Conservation (phyloP, 1,140 invertebrate species). For the Bombus pyrosoma region DNA sequence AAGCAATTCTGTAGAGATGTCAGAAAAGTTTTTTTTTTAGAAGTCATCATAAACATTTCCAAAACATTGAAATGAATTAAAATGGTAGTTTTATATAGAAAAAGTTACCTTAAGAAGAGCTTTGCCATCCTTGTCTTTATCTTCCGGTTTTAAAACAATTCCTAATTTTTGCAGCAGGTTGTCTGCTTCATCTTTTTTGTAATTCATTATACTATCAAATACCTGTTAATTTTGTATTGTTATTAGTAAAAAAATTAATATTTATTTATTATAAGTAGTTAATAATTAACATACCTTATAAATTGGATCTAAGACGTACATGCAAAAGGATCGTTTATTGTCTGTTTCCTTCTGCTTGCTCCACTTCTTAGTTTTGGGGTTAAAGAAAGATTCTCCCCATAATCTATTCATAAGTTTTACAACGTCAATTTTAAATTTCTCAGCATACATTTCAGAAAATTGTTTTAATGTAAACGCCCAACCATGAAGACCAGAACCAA, state of each 20-base stretch:
- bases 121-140: slow-evolving; percentile 98
- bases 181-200: slow-evolving; percentile 97
- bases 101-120: slow-evolving; percentile 89
- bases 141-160: slow-evolving; percentile 96
- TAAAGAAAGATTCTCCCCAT: slow-evolving; percentile 99
- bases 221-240: slow-evolving; percentile 83
- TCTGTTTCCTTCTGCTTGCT: slow-evolving; percentile 93
- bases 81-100: slow-evolving; percentile 3
- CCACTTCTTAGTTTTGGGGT: slow-evolving; percentile 99
- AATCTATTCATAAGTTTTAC: slow-evolving; percentile 98
- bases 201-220: slow-evolving; percentile 99
- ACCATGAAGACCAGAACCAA: slow-evolving; percentile 99
- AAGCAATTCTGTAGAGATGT: slow-evolving; percentile 79
- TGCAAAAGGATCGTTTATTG: slow-evolving; percentile 98
- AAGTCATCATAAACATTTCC: slow-evolving; percentile 73
- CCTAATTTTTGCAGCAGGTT: slow-evolving; percentile 94
- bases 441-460: slow-evolving; percentile 99
- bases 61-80: background rate
- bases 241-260: background rate
- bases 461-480: slow-evolving; percentile 99
- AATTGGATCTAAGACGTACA: slow-evolving; percentile 99
- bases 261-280: slow-evolving; percentile 3
- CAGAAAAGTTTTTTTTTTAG: slow-evolving; percentile 71
- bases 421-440: slow-evolving; percentile 99
- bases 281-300: slow-evolving; percentile 89